These are phyloP conservation scores for Tapera naevia DNA, from an alignment of 2,797 vertebrate species.

Conservation along the genomic window DNA sequence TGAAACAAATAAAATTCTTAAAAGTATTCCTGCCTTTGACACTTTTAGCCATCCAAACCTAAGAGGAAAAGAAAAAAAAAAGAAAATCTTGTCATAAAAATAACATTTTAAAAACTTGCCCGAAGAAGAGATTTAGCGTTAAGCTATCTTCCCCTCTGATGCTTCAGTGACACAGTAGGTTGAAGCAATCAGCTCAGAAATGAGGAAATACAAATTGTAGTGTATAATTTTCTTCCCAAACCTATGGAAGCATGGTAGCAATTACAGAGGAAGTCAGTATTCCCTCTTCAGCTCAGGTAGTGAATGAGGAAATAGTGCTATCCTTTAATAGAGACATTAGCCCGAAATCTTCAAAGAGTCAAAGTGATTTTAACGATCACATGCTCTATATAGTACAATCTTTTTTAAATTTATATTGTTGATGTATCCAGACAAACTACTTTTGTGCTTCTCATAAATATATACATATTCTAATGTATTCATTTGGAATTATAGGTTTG, in stretches of 20 bases:
- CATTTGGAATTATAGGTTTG: not conserved
- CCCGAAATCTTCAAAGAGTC: not conserved
- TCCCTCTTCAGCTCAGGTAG: not conserved
- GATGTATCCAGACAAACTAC: not conserved
- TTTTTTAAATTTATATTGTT: not conserved
- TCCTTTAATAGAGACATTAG: not conserved
- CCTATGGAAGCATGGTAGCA: not conserved
- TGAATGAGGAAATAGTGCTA: not conserved
- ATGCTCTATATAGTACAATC: not conserved
- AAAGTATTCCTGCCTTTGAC: constrained; percentile 9
- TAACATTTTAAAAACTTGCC: not conserved
- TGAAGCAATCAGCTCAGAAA: not conserved
- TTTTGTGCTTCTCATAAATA: not conserved
- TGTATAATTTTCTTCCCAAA: not conserved
- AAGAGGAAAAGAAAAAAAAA: not conserved
- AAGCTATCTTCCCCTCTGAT: not conserved
- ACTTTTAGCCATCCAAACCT: constrained; percentile 6
- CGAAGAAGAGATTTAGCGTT: not conserved
- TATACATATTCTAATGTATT: not conserved
- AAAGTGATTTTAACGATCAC: not conserved
- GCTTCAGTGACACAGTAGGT: not conserved
- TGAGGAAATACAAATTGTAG: not conserved
- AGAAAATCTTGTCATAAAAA: not conserved
- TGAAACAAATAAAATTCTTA: constrained; percentile 47
- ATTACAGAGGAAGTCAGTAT: not conserved